Base-by-base conservation (phyloP, 2,113 vertebrate species). In the Semicossyphus pulcher region DNA sequence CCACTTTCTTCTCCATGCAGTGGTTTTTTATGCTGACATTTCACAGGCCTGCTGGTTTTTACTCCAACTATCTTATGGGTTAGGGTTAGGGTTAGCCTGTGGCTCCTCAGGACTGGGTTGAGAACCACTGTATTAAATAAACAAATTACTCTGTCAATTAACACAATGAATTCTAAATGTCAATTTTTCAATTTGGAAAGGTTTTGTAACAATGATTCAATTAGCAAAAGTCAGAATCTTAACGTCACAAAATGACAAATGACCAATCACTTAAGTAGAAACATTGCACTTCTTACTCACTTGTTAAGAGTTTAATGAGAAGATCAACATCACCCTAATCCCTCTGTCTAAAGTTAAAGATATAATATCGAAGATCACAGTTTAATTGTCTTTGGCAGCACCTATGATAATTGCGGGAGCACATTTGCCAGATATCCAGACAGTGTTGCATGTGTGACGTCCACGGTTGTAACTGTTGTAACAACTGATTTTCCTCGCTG, bases 61-160 rank as follows among this genome's bases (percentile, higher is more conserved):
- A 48, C 53, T 64, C 29, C 15, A 76, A 15, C 12, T 26, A 16
- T 21, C 47, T 76, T 41, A 72, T 61, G 44, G 16, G 20, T n/a
- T n/a, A n/a, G n/a, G n/a, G n/a, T n/a, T n/a, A n/a, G n/a, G n/a
- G n/a, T n/a, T n/a, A n/a, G n/a, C n/a, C 66, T 1, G 34, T 21
- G 62, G 51, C 32, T 44, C 61, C 45, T 6, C 66, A 36, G 60
- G 67, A 61, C 47, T 49, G n/a, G 23, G 36, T 12, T 1, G 26
- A 65, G 39, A 66, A 59, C 1, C 32, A 29, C 28, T 41, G 16
- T 7, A 61, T 59, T 34, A 70, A 81, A 78, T 56, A 69, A 83
- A 86, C 32, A 48, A 71, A 78, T 79, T 49, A 58, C 42, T 31
- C 16, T 29, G 51, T 48, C 60, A 45, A 84, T 87, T 73, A 81